These are phyloP conservation scores for Cepaea hortensis DNA, from an alignment of 2,888 invertebrate genomes.

Conservation along the genomic window DNA sequence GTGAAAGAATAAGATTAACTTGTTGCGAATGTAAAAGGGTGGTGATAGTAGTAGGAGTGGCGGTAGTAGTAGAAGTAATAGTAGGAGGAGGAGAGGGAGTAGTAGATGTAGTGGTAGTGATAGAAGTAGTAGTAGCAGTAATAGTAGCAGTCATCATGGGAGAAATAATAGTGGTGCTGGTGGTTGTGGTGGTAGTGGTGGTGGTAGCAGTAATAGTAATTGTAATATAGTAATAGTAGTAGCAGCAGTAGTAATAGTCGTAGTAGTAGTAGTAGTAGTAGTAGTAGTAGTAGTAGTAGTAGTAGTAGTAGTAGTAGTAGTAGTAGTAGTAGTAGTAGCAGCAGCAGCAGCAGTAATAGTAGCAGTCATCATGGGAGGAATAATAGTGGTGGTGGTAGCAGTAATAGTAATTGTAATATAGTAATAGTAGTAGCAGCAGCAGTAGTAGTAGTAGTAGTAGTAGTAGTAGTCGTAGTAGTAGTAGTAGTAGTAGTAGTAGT, in stretches of 20 bases:
- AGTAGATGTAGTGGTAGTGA: background rate
- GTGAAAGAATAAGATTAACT: too few relatives aligned
- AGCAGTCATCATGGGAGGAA: too few relatives aligned
- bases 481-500: background rate
- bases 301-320: conserved; percentile 4
- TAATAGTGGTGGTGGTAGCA: background rate
- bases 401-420: background rate
- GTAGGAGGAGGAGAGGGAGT: background rate
- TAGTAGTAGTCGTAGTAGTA: background rate
- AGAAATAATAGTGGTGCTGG: background rate
- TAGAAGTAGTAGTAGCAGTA: background rate
- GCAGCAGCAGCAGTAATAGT: background rate
- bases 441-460: conserved; percentile 5
- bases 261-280: conserved; percentile 19
- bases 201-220: background rate
- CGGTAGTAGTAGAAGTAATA: background rate
- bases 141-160: background rate
- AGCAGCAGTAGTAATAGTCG: conserved; percentile 2
- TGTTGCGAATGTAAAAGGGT: background rate
- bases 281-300: conserved; percentile 2
- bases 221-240: background rate
- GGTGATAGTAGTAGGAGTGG: background rate
- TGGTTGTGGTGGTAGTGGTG: background rate
- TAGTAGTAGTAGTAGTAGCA: background rate
- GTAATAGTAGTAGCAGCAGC: background rate